Conservation (phyloP, 2,797 vertebrate genomes). For the Zenarchopterus dispar region DNA sequence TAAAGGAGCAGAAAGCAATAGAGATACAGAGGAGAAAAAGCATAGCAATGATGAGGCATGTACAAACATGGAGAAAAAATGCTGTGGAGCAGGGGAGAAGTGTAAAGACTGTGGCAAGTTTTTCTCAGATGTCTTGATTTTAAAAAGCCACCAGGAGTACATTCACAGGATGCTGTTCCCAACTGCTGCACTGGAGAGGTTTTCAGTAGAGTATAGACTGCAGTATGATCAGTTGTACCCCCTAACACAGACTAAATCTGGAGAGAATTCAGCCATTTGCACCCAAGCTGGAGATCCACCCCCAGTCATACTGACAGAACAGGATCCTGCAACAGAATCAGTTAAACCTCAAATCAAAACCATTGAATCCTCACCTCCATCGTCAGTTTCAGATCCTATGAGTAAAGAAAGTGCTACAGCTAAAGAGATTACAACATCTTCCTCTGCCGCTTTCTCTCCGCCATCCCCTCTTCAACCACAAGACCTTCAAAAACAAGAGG, state of each 20-base stretch:
- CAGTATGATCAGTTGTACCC: conserved; percentile 96
- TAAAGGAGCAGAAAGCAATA: conserved; percentile 22
- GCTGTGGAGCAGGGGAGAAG: conserved; percentile 79
- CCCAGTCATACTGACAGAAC: conserved; percentile 73
- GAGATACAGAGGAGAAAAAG: conserved; percentile 34
- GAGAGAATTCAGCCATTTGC: conserved; percentile 67
- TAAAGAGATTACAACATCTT: conserved; percentile 43
- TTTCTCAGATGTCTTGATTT: conserved; percentile 95
- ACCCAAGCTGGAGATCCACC: conserved; percentile 78
- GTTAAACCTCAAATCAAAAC: conserved; percentile 80
- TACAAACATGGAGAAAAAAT: conserved; percentile 49
- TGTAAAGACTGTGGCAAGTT: conserved; percentile 93
- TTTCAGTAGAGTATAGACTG: conserved; percentile 94
- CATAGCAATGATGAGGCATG: conserved; percentile 36
- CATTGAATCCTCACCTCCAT: conserved; percentile 57
- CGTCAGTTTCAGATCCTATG: conserved; percentile 40
- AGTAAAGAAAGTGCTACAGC: conserved; percentile 39
- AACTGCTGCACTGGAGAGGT: conserved; percentile 91
- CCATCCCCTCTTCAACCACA: conserved; percentile 50
- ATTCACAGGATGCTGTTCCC: conserved; percentile 93
- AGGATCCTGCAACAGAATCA: conserved; percentile 77
- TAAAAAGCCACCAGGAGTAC: conserved; percentile 98
- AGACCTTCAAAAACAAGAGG: conserved; percentile 50
- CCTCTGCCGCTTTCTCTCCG: conserved; percentile 38
- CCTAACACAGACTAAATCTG: conserved; percentile 84